Percentiles rank a stretch among this genome's conserved stretches.
phyloP scores from a whole-genome alignment of 2,888 invertebrate genomes.

The Orthosia gothica region DNA sequence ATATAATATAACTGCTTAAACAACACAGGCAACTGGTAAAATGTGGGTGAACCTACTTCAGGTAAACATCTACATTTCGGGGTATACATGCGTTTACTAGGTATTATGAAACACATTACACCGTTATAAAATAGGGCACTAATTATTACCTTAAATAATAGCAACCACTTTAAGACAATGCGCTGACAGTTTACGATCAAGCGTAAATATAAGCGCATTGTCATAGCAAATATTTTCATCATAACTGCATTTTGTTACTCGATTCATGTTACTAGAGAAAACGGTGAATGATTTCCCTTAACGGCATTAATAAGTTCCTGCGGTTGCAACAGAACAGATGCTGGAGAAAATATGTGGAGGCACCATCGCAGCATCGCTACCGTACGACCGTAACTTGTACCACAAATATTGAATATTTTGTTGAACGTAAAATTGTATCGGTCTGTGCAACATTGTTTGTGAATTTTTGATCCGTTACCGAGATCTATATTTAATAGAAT shows the following conservation, averaged over 20 bases:
- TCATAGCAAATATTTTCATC: conserved; percentile 9
- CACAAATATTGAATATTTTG: conserved; percentile 49
- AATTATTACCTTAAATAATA: neutral
- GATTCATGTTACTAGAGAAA: conserved; percentile 30
- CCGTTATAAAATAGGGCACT: neutral
- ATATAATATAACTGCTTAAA: too few species aligned
- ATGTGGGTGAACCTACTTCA: neutral
- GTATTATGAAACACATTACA: neutral
- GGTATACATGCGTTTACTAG: too few species aligned
- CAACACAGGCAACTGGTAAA: neutral
- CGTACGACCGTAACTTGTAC: conserved; percentile 21
- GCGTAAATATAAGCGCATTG: neutral
- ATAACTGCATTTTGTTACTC: conserved; percentile 21
- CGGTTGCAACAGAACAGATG: conserved; percentile 53
- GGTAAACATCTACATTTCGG: too few species aligned
- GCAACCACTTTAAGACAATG: neutral
- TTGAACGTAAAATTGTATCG: conserved; percentile 49
- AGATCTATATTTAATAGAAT: conserved; percentile 37
- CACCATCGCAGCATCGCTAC: conserved; percentile 1
- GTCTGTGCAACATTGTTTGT: conserved; percentile 43
- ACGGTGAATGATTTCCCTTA: conserved; percentile 41
- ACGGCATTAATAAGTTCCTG: conserved; percentile 42
- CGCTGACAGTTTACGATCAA: neutral
- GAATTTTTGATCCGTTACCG: conserved; percentile 43
- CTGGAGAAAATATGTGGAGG: conserved; percentile 36